Evolutionary conservation across 2,888 invertebrate genomes (phyloP), one percentile per base, ranked within the genome.

Genomic region (Oscheius sp.): DNA sequence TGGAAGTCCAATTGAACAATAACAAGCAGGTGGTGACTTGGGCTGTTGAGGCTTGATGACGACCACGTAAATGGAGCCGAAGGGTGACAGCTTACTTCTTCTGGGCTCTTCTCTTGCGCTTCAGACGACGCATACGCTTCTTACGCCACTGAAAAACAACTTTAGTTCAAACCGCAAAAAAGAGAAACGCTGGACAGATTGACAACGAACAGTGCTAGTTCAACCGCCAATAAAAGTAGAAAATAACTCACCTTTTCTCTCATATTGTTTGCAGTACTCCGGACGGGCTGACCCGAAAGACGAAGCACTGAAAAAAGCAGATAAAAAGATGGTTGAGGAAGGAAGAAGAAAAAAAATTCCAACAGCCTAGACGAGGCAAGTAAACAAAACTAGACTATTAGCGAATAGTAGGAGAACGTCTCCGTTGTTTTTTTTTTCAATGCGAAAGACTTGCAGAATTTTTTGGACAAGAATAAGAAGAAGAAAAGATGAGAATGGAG

Each of bases 61-160:
- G 53, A 21, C 51, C 47, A 42, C 35, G 66, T n/a, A 50, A 29
- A 11, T 37, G 57, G 21, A 42, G 60, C 29, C 50, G 21, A 5
- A 48, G 37, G 42, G 5, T 21, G 50, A 59, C 21, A 32, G 42
- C 33, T 70, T 85, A 85, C 83, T 85, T 85, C 85, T 85, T 85
- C 74, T 81, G 79, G 80, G 87, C 86, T 84, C 89, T 85, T 76
- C 88, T 84, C 84, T 89, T 88, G 73, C 89, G 84, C 88, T 89
- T 89, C 85, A 89, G 82, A 81, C 89, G 85, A 75, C 74, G 74
- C 74, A 74, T 74, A 58, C 74, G 59, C 74, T 74, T 74, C 70
- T 74, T 74, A 47, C 70, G 50, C 74, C 74, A 74, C 74, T 74
- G 59, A 74, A 74, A 55, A 74, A 74, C 33, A 50, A 42, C 32